Conservation (phyloP, 2,888 invertebrate species). For the Anthrax anthrax region DNA sequence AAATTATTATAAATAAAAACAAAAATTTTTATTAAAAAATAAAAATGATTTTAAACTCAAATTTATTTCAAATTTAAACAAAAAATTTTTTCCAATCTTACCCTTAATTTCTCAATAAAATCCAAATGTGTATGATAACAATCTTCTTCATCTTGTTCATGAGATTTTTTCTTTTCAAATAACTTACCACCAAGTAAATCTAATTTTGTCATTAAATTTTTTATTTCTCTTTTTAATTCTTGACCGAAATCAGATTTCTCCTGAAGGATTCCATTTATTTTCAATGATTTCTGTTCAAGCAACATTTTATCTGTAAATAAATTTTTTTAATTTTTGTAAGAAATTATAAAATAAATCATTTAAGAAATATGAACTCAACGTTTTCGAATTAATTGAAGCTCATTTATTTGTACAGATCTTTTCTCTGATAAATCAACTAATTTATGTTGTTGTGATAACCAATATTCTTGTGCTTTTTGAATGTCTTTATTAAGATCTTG, state of each 20-base stretch:
- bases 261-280: slow-evolving; percentile 50
- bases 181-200: slow-evolving; percentile 43
- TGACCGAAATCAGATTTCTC: slow-evolving; percentile 40
- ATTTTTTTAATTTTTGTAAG: no score
- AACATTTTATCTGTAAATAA: slow-evolving; percentile 31
- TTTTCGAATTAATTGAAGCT: slow-evolving; percentile 55
- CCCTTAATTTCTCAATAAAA: slow-evolving; percentile 38
- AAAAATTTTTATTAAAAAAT: background rate
- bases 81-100: slow-evolving; percentile 17
- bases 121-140: slow-evolving; percentile 41
- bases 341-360: no score
- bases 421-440: slow-evolving; percentile 54
- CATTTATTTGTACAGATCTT: slow-evolving; percentile 49
- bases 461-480: slow-evolving; percentile 47
- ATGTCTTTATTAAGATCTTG: slow-evolving; percentile 45
- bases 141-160: slow-evolving; percentile 39
- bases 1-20: background rate
- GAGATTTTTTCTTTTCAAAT: slow-evolving; percentile 39
- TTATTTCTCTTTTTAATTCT: slow-evolving; percentile 44
- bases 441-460: slow-evolving; percentile 63
- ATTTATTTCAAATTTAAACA: background rate
- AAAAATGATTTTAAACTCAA: background rate
- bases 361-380: slow-evolving; percentile 32
- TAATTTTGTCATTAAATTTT: slow-evolving; percentile 45
- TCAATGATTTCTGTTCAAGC: slow-evolving; percentile 59